A percentile compares a stretch with the other conserved stretches of the same genome.
phyloP scores from a whole-genome alignment of 2,888 invertebrate genomes.

The Aporophyla lueneburgensis region DNA sequence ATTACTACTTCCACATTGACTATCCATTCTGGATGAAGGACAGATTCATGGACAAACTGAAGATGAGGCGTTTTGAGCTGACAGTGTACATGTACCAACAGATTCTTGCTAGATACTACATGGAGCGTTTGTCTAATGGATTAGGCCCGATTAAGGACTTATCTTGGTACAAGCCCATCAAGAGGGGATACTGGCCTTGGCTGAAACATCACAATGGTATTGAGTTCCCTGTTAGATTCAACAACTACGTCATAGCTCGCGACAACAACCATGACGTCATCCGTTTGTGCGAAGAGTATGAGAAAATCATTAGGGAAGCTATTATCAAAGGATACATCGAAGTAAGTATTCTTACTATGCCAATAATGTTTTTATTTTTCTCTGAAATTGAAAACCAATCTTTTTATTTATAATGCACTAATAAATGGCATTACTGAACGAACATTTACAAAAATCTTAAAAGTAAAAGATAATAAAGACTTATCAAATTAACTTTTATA shows the following conservation, averaged over 20 bases:
- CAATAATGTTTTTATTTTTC: not conserved
- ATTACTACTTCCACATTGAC: conserved; percentile 91
- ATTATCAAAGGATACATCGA: conserved; percentile 90
- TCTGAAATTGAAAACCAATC: not conserved
- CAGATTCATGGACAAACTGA: conserved; percentile 80
- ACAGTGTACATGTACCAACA: conserved; percentile 92
- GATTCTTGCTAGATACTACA: conserved; percentile 91
- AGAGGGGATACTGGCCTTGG: conserved; percentile 91
- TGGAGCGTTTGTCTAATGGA: conserved; percentile 89
- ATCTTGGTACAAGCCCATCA: conserved; percentile 85
- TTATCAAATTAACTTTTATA: conserved; percentile 18
- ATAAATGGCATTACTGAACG: not conserved
- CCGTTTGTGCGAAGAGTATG: conserved; percentile 82
- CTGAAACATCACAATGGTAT: conserved; percentile 90
- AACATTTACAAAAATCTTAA: not conserved
- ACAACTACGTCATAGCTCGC: conserved; percentile 81
- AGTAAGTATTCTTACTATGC: conserved; percentile 70
- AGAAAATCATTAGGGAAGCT: conserved; percentile 90
- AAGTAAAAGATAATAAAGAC: too few relatives aligned
- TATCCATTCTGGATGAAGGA: conserved; percentile 92
- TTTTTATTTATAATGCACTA: not conserved
- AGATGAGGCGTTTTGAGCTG: conserved; percentile 88
- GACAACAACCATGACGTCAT: conserved; percentile 78
- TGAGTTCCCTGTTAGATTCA: conserved; percentile 88
- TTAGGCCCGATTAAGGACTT: conserved; percentile 86